Evolutionary conservation across 2,888 invertebrate species (phyloP), one percentile per base, ranked within the genome.

Genomic region (Eilema depressum): DNA sequence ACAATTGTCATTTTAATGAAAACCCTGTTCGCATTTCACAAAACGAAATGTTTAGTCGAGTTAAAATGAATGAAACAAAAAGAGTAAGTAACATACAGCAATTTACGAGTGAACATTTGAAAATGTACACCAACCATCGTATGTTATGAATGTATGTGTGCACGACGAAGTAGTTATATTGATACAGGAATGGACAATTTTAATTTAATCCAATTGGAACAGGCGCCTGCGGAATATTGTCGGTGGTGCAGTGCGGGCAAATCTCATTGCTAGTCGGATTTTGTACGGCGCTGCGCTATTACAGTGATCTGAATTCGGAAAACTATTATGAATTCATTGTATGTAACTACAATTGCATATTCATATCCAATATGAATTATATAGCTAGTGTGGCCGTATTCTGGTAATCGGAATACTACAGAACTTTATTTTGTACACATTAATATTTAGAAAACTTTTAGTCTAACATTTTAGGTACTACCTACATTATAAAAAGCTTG

Each of bases 161-260:
- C 2, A 53, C 53, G 17, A 53, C 53, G 17, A 10, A 10, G 53
- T 53, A 53, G 10, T 10, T 1, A 8, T n/a, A 53, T n/a, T n/a
- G 53, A n/a, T n/a, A 53, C 8, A n/a, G 53, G 10, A 53, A 53
- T 53, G 37, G 59, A 67, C 60, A 68, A 74, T 82, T 73, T 28
- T 53, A 74, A 64, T 64, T 47, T 30, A 65, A 57, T 33, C 23
- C 56, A 65, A 57, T 56, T 65, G 33, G 33, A 30, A 57, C 33
- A 25, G 72, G 63, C 66, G 82, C 82, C 82, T 83, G 75, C 77
- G 56, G 62, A 73, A 78, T 68, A 76, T 64, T 63, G 66, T 66
- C 53, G 66, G 70, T 81, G 82, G 69, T 78, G 82, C 82, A 81
- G 61, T 78, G 78, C 82, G 76, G 80, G 30, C 77, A 65, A 68